Conservation (phyloP, 64 coral and sea anemone genomes). For the Montipora capricornis region DNA sequence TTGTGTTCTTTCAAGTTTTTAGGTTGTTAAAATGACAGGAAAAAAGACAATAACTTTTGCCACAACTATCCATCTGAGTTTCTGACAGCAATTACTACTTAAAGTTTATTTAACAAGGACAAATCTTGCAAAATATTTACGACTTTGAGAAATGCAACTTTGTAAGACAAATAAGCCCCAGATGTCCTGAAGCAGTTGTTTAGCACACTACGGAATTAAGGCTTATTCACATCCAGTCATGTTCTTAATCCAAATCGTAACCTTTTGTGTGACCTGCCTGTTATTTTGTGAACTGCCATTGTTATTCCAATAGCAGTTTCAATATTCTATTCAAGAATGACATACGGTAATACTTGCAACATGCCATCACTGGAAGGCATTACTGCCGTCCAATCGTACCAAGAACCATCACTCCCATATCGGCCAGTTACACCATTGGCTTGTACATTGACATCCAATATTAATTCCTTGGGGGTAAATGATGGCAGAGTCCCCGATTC, state of each 20-base stretch:
- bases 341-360: conserved; percentile 93
- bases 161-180: background rate
- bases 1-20: too few relatives aligned
- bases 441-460: conserved; percentile 76
- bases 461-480: conserved; percentile 49
- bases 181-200: background rate
- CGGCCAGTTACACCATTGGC: conserved; percentile 93
- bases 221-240: background rate
- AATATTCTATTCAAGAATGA: conserved; percentile 84
- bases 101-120: too few relatives aligned
- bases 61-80: background rate
- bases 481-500: conserved; percentile 45
- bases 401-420: conserved; percentile 83
- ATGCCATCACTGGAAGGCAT: conserved; percentile 84
- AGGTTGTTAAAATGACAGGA: background rate
- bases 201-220: background rate
- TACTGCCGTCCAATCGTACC: conserved; percentile 90
- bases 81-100: background rate
- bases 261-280: background rate
- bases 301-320: background rate
- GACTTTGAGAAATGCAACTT: too few relatives aligned
- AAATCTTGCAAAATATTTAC: too few relatives aligned
- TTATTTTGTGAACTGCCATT: background rate
- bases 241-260: background rate
- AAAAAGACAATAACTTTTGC: background rate